Conservation (phyloP, 2,113 vertebrate genomes). For the Burhinus bistriatus region DNA sequence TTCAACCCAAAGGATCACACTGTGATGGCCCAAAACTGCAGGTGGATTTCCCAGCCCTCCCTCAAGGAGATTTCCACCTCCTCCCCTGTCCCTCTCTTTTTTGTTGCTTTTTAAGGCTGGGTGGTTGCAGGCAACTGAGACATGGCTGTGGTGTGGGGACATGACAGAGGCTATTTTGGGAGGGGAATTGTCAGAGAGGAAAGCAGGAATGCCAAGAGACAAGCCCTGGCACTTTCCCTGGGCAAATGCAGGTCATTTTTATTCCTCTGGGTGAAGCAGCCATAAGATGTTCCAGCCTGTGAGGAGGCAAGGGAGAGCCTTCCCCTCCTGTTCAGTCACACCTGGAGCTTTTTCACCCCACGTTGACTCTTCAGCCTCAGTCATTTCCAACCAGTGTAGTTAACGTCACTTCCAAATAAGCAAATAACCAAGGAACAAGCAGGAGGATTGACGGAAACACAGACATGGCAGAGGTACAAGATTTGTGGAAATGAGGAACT, state of each 20-base stretch:
- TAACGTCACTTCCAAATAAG: neutral
- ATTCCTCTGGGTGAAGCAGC: neutral
- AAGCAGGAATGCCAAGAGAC: neutral
- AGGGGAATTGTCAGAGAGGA: neutral
- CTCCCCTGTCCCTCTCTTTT: neutral
- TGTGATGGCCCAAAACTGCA: neutral
- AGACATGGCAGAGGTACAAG: neutral
- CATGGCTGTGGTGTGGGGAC: neutral
- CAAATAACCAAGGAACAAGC: neutral
- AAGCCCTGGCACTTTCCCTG: neutral
- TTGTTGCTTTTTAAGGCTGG: neutral
- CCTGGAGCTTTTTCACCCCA: neutral
- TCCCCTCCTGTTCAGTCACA: neutral
- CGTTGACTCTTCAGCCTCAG: neutral
- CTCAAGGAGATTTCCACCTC: neutral
- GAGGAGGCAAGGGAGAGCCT: neutral
- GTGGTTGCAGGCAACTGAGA: neutral
- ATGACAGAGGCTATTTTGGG: neutral
- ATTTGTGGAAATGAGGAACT: neutral
- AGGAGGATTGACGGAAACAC: neutral
- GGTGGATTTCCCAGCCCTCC: neutral
- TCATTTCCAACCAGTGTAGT: neutral
- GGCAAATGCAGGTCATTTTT: neutral
- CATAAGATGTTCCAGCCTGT: neutral
- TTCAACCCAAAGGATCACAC: neutral